Percentiles rank a stretch among this genome's conserved stretches.
Conservation (phyloP, 2,113 vertebrate genomes). For the Thunnus thynnus region DNA sequence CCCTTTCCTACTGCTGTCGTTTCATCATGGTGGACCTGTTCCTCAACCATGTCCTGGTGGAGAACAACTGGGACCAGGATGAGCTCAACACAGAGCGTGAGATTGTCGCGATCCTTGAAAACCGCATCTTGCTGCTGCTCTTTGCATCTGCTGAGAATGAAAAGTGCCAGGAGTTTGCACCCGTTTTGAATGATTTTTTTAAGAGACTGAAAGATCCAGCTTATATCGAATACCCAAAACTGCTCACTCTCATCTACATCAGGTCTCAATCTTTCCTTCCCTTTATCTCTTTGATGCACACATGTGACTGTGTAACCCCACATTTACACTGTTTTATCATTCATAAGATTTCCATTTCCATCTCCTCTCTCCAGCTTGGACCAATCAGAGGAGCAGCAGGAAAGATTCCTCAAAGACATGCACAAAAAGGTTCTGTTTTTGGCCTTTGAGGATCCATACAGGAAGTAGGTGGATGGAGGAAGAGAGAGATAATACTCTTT, state of each 20-base stretch:
- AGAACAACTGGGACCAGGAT: conserved; percentile 89
- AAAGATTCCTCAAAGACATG: conserved; percentile 87
- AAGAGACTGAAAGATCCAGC: conserved; percentile 89
- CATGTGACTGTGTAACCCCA: neutral
- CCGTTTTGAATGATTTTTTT: conserved; percentile 88
- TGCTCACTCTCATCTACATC: conserved; percentile 89
- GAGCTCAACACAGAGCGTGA: conserved; percentile 90
- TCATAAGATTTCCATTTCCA: conserved; percentile 24
- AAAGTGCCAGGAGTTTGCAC: conserved; percentile 86
- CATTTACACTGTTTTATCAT: neutral
- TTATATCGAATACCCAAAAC: conserved; percentile 89
- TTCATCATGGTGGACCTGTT: conserved; percentile 90
- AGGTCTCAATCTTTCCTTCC: conserved; percentile 70
- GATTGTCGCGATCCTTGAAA: conserved; percentile 85
- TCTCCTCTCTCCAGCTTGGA: conserved; percentile 81
- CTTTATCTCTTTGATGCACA: neutral
- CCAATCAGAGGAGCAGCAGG: conserved; percentile 85
- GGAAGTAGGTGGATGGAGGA: conserved; percentile 74
- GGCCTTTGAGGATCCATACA: conserved; percentile 88
- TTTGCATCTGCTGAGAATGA: conserved; percentile 84
- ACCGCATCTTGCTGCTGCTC: conserved; percentile 91
- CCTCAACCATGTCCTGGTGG: conserved; percentile 84
- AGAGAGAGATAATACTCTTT: neutral
- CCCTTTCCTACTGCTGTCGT: neutral
- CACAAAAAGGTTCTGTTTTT: conserved; percentile 89